These are phyloP conservation scores for Penaeus vannamei DNA, from an alignment of 1,140 invertebrate genomes.

Conservation along the genomic window DNA sequence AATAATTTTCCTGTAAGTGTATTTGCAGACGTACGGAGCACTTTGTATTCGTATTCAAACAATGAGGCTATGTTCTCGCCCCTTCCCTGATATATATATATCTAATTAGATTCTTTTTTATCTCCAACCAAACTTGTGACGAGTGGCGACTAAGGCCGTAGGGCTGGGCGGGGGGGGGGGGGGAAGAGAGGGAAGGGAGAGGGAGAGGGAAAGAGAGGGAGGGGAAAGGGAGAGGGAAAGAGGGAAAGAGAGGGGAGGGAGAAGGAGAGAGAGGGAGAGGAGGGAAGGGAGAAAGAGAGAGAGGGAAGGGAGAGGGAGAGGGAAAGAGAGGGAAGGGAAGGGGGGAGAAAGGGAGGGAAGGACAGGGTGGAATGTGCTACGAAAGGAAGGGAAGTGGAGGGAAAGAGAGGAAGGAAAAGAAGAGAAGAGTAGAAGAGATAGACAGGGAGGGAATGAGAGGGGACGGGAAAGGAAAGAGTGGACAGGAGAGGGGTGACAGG, in stretches of 20 bases:
- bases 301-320: neutral
- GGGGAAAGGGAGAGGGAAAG: neutral
- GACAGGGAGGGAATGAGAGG: no score
- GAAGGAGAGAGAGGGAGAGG: neutral
- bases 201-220: neutral
- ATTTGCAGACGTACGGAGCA: no score
- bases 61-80: no score
- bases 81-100: conserved; percentile 36
- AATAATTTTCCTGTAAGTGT: no score
- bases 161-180: neutral
- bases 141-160: neutral
- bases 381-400: no score
- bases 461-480: no score
- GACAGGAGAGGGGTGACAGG: no score
- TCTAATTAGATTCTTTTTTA: conserved; percentile 48
- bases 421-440: neutral
- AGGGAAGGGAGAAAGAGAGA: neutral
- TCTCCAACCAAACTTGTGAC: conserved; percentile 47
- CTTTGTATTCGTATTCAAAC: no score
- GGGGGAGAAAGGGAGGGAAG: no score
- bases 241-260: neutral
- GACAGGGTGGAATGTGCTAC: no score
- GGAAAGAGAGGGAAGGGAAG: neutral
- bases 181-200: neutral
- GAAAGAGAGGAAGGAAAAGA: neutral